Conservation (phyloP, 2,797 vertebrate genomes). For the Oreonectes daqikongensis region DNA sequence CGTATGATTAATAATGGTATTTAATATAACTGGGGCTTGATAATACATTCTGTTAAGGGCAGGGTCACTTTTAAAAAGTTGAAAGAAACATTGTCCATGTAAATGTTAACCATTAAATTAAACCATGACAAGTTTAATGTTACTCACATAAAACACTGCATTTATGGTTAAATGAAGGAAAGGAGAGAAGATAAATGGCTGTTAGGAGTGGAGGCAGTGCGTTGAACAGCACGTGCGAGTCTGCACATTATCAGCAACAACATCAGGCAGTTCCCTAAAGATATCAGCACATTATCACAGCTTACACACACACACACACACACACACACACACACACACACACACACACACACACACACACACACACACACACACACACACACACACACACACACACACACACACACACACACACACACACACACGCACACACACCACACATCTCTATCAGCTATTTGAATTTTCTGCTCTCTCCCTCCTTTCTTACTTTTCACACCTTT, state of each 20-base stretch:
- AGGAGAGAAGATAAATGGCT: slow-evolving; percentile 56
- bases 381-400: too few species aligned
- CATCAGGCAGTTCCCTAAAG: slow-evolving; percentile 79
- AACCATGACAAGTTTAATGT: slow-evolving; percentile 10
- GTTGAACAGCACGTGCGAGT: slow-evolving; percentile 61
- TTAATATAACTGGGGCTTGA: background rate
- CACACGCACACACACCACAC: slow-evolving; percentile 57
- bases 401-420: slow-evolving; percentile 30
- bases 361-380: too few species aligned
- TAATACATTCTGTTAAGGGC: background rate
- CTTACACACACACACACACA: slow-evolving; percentile 80
- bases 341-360: too few species aligned
- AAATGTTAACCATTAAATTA: too few species aligned
- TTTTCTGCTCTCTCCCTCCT: slow-evolving; percentile 65
- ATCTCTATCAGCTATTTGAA: slow-evolving; percentile 78
- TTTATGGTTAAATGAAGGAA: slow-evolving; percentile 17
- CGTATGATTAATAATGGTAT: background rate
- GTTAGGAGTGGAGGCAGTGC: slow-evolving; percentile 48
- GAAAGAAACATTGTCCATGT: background rate
- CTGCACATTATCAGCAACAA: slow-evolving; percentile 75
- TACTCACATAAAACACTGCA: slow-evolving; percentile 12
- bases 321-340: slow-evolving; percentile 81
- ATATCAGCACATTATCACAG: slow-evolving; percentile 87
- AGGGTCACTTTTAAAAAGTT: background rate
- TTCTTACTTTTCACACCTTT: background rate